Evolutionary conservation across 37 sponge, comb jelly and placozoan species (phyloP).

Genomic region (Lycopodina hypogea): DNA sequence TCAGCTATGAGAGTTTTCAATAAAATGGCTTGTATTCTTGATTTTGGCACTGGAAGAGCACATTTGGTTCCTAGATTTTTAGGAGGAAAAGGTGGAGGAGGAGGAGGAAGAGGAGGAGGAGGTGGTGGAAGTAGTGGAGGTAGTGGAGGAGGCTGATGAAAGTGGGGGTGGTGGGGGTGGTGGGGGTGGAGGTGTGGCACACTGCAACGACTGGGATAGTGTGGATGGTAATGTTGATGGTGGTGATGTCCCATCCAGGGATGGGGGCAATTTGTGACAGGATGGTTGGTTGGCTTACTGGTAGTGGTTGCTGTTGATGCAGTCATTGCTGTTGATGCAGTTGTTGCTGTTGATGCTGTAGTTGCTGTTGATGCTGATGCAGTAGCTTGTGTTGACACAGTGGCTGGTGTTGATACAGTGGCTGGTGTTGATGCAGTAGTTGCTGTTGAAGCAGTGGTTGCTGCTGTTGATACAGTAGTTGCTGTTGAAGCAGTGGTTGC

Average conservation of each 20-base stretch:
- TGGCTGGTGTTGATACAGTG: neutral
- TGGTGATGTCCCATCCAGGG: neutral
- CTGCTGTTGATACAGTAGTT: neutral
- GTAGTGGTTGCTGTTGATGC: neutral
- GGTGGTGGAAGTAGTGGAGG: neutral
- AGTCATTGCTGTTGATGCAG: neutral
- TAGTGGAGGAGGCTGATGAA: neutral
- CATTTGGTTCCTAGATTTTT: too few relatives aligned
- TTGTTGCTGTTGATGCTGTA: neutral
- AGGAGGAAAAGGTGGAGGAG: neutral
- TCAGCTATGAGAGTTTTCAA: too few relatives aligned
- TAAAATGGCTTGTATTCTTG: too few relatives aligned
- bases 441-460: neutral
- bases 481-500: neutral
- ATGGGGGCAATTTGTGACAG: neutral
- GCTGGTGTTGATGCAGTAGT: neutral
- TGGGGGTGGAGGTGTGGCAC: neutral
- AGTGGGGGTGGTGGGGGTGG: slow-evolving; percentile 1
- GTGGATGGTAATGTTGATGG: neutral
- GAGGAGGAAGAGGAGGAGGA: neutral
- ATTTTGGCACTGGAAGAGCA: too few relatives aligned
- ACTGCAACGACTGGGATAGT: neutral
- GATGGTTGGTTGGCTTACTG: neutral
- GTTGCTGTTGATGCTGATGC: neutral
- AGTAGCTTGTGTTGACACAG: neutral